Conservation (phyloP, 2,797 vertebrate genomes). For the Botia kubotai region DNA sequence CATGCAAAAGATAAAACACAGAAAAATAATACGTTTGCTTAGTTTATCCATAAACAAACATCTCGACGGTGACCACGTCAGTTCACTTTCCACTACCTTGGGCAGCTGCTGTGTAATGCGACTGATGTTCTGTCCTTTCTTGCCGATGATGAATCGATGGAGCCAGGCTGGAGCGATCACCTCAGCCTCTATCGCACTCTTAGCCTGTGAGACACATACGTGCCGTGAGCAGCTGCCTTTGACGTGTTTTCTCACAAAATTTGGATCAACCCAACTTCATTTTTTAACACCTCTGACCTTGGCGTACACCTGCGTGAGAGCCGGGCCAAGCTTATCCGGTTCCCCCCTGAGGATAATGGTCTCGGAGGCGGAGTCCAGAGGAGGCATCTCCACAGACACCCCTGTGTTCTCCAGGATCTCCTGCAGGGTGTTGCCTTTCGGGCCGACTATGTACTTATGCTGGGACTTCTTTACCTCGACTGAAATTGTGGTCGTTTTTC, state of each 20-base stretch:
- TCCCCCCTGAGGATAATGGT: slow-evolving; percentile 83
- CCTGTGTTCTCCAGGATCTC: slow-evolving; percentile 83
- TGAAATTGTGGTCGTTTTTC: slow-evolving; percentile 82
- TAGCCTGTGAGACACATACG: slow-evolving; percentile 69
- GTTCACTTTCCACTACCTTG: slow-evolving; percentile 64
- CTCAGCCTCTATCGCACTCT: slow-evolving; percentile 81
- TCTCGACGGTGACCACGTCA: not conserved
- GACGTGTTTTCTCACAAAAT: not conserved
- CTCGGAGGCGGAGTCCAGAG: slow-evolving; percentile 79
- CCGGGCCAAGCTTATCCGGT: slow-evolving; percentile 79
- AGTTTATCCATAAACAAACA: too few relatives aligned
- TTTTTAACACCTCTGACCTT: slow-evolving; percentile 72
- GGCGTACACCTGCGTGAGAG: slow-evolving; percentile 81
- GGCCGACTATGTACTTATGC: slow-evolving; percentile 82
- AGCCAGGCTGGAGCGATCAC: slow-evolving; percentile 84
- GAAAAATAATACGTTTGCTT: too few relatives aligned
- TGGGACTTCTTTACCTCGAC: slow-evolving; percentile 85
- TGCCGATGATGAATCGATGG: slow-evolving; percentile 85
- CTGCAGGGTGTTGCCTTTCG: slow-evolving; percentile 82
- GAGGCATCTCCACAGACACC: slow-evolving; percentile 82
- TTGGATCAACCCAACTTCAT: not conserved
- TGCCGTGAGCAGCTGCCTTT: not conserved
- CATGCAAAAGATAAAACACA: too few relatives aligned
- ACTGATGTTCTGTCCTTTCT: slow-evolving; percentile 84
- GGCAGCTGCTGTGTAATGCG: slow-evolving; percentile 83